Percentiles rank a stretch among this genome's conserved stretches.
These are phyloP conservation scores for Synchiropus splendidus DNA, from an alignment of 2,113 vertebrate species.

Conservation along the genomic window DNA sequence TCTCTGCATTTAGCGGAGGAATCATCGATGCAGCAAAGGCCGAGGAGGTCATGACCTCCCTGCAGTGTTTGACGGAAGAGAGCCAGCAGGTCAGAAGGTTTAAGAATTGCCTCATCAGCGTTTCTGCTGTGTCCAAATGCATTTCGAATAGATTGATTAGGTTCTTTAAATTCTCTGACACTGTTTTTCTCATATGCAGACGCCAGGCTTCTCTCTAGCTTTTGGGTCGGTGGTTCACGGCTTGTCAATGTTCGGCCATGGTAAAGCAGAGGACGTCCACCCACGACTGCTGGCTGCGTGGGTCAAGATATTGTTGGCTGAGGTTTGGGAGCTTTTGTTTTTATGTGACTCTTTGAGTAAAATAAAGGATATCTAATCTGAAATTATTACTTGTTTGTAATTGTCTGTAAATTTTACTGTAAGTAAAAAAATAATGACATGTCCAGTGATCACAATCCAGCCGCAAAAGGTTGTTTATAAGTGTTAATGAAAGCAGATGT, in stretches of 20 bases:
- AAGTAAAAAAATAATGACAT: no score
- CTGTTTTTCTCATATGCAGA: slow-evolving; percentile 56
- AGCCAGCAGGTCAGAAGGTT: slow-evolving; percentile 77
- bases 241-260: slow-evolving; percentile 79
- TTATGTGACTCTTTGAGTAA: no score
- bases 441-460: no score
- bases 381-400: no score
- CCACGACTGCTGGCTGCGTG: slow-evolving; percentile 79
- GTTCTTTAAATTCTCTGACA: no score
- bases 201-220: slow-evolving; percentile 85
- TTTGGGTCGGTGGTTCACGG: slow-evolving; percentile 80
- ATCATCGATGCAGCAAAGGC: slow-evolving; percentile 75
- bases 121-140: no score
- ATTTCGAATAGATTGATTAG: no score
- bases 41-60: slow-evolving; percentile 75
- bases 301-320: slow-evolving; percentile 79
- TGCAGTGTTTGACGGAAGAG: slow-evolving; percentile 75
- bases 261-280: slow-evolving; percentile 82
- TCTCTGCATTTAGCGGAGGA: slow-evolving; percentile 78
- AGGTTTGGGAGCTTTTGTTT: slow-evolving; percentile 60
- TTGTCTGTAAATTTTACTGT: no score
- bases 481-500: no score
- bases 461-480: no score
- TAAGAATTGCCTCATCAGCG: no score
- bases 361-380: no score